These are phyloP conservation scores for Gerris buenoi DNA, from an alignment of 1,140 invertebrate genomes.

Conservation along the genomic window DNA sequence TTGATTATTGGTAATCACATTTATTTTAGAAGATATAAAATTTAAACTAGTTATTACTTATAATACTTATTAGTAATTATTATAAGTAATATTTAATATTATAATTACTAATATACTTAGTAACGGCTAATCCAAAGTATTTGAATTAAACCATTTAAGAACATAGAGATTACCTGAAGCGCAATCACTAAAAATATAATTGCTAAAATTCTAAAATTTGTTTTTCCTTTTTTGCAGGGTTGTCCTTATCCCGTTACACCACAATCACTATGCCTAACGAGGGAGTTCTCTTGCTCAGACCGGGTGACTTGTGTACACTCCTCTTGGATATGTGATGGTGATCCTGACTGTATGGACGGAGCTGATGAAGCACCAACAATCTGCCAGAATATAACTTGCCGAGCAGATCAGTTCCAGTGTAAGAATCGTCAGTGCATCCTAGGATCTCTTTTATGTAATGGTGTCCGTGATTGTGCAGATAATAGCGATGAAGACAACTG, in stretches of 20 bases:
- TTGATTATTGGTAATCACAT: too few species aligned
- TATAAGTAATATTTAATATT: too few species aligned
- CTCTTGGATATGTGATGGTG: slow-evolving; percentile 74
- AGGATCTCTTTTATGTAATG: slow-evolving; percentile 67
- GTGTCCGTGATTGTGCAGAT: slow-evolving; percentile 63
- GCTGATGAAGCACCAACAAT: slow-evolving; percentile 52
- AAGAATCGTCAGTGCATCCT: slow-evolving; percentile 65
- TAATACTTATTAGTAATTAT: too few species aligned
- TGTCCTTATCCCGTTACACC: slow-evolving; percentile 36
- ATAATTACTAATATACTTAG: too few species aligned
- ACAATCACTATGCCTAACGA: slow-evolving; percentile 41
- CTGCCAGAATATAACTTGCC: slow-evolving; percentile 62
- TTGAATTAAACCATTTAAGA: too few species aligned
- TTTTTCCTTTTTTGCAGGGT: slow-evolving; percentile 34
- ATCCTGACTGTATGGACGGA: slow-evolving; percentile 66
- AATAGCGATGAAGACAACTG: slow-evolving; percentile 71
- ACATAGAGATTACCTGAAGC: too few species aligned
- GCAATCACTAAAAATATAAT: too few species aligned
- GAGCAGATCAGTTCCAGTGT: slow-evolving; percentile 63
- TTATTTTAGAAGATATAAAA: too few species aligned
- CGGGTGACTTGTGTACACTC: slow-evolving; percentile 70
- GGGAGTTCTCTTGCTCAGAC: slow-evolving; percentile 74
- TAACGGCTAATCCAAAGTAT: too few species aligned
- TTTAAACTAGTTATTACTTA: too few species aligned
- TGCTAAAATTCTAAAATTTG: too few species aligned